phyloP scores from a whole-genome alignment of 2,113 vertebrate genomes.

The Rattus rattus region DNA sequence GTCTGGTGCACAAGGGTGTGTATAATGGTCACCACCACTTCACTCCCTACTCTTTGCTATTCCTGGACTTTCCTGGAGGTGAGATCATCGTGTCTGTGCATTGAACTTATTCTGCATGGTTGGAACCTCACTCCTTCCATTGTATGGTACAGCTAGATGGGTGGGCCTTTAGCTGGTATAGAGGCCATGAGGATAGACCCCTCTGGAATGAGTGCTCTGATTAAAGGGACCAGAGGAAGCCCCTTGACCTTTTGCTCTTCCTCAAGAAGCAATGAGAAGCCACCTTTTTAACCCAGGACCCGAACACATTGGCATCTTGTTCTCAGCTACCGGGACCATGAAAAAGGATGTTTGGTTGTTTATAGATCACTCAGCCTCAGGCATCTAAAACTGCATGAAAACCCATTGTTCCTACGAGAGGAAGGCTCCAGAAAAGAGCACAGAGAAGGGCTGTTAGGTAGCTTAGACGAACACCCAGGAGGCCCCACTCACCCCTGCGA shows the following conservation, averaged over 20 bases:
- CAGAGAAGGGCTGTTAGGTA: rapidly evolving
- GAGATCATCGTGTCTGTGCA: not conserved
- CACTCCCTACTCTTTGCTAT: not conserved
- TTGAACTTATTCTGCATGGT: not conserved
- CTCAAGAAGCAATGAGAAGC: not conserved
- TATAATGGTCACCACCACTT: not conserved
- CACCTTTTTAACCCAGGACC: not conserved
- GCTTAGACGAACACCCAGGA: not conserved
- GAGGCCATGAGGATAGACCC: not conserved
- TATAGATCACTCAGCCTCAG: not conserved
- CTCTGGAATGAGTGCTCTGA: not conserved
- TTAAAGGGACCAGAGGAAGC: not conserved
- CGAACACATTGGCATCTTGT: too few species aligned
- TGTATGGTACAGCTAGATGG: not conserved
- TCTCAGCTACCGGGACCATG: not conserved
- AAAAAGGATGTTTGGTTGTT: not conserved
- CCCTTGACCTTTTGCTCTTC: not conserved
- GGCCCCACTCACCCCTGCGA: too few species aligned
- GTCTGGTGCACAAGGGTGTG: too few species aligned
- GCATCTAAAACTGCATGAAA: not conserved
- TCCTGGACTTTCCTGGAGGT: not conserved
- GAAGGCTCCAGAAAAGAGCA: not conserved
- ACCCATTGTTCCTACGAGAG: not conserved
- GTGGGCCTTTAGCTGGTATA: too few species aligned
- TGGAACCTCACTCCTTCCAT: not conserved